phyloP scores from a whole-genome alignment of 2,888 invertebrate species.

The Drosophila lacicola region DNA sequence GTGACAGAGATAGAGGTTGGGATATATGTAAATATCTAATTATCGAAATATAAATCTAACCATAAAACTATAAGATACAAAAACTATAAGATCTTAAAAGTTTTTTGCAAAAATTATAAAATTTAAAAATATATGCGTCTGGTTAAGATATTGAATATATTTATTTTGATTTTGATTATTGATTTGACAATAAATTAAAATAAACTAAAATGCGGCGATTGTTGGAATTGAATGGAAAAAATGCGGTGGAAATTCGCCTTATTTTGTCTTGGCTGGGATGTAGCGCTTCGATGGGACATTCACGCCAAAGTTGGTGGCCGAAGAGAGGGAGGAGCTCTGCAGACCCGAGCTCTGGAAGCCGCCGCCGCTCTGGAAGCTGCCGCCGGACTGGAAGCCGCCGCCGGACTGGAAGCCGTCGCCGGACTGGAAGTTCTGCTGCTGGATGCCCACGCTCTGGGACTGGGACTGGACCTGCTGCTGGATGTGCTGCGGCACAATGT shows the following conservation, averaged over 20 bases:
- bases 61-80: no score
- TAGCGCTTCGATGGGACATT: slow-evolving; percentile 58
- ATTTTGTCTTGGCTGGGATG: slow-evolving; percentile 72
- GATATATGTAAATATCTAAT: no score
- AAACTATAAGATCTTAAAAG: no score
- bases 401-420: no score
- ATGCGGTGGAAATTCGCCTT: slow-evolving; percentile 28
- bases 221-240: slow-evolving; percentile 26
- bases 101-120: neutral
- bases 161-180: slow-evolving; percentile 44
- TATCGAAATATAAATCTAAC: no score
- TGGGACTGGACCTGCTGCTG: slow-evolving; percentile 51
- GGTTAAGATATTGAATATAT: slow-evolving; percentile 25
- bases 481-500: slow-evolving; percentile 49
- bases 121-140: neutral
- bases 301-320: slow-evolving; percentile 31
- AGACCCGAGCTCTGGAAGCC: neutral
- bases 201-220: slow-evolving; percentile 52
- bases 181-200: slow-evolving; percentile 64
- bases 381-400: no score
- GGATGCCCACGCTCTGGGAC: slow-evolving; percentile 48
- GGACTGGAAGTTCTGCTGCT: slow-evolving; percentile 41
- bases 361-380: no score
- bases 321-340: slow-evolving; percentile 40
- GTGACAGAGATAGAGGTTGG: no score